Evolutionary conservation across 2,113 vertebrate species (phyloP).

Genomic region (Vicugna pacos): DNA sequence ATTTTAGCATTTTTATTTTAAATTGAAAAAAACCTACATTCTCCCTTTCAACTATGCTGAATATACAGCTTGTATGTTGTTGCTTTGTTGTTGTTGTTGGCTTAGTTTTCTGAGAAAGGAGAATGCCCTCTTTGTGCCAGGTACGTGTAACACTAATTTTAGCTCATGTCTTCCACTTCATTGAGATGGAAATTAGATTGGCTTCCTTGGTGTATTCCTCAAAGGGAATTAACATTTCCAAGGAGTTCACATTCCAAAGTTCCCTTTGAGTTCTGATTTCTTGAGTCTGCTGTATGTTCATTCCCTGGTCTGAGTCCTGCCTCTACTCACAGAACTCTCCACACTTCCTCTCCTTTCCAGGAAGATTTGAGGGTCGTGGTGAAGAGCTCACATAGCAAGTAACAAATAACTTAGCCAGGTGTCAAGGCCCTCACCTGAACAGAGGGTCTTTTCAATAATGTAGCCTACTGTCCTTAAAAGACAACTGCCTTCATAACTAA

Average conservation of each 20-base stretch:
- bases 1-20: neutral
- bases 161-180: slow-evolving; percentile 18
- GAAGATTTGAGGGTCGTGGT: neutral
- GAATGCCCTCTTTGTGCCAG: neutral
- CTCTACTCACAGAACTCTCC: neutral
- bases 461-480: neutral
- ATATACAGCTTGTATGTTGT: neutral
- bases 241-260: neutral
- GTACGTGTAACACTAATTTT: slow-evolving; percentile 15
- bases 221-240: neutral
- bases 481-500: neutral
- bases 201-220: neutral
- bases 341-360: neutral
- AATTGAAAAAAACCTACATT: neutral
- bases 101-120: neutral
- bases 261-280: slow-evolving; percentile 9
- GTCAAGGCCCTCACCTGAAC: neutral
- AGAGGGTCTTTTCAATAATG: neutral
- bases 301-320: neutral
- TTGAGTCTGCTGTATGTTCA: neutral
- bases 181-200: slow-evolving; percentile 37
- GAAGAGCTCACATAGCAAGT: neutral
- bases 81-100: neutral
- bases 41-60: neutral
- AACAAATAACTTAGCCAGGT: neutral